A percentile compares a stretch with the other conserved stretches of the same genome.
These are phyloP conservation scores for Pseudanteris insignis DNA, from an alignment of 2,888 invertebrate genomes.

Conservation along the genomic window DNA sequence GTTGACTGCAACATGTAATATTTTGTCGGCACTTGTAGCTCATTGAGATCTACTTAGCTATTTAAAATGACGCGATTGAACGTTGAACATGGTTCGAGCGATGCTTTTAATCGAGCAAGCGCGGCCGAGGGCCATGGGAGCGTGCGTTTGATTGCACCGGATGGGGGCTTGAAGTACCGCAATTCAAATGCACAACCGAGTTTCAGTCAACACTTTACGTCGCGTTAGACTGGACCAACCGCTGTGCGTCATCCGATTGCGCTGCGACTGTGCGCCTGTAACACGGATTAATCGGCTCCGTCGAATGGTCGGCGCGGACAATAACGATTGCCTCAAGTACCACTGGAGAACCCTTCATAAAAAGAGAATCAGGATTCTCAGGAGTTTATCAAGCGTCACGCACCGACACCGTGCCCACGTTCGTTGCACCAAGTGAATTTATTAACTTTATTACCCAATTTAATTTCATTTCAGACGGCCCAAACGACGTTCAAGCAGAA, in stretches of 20 bases:
- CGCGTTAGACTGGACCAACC: slow-evolving; percentile 44
- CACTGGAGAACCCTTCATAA: slow-evolving; percentile 29
- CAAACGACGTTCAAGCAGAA: slow-evolving; percentile 6
- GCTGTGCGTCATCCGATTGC: slow-evolving; percentile 47
- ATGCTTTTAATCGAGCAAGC: slow-evolving; percentile 47
- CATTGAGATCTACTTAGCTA: slow-evolving; percentile 35
- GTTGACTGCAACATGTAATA: slow-evolving; percentile 18
- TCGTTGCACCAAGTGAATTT: slow-evolving; percentile 10
- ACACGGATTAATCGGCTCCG: slow-evolving; percentile 40
- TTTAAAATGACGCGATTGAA: slow-evolving; percentile 38
- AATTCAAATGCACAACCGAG: slow-evolving; percentile 57
- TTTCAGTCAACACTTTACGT: slow-evolving; percentile 46
- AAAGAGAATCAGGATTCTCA: slow-evolving; percentile 39
- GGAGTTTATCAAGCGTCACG: slow-evolving; percentile 21
- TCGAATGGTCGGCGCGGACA: slow-evolving; percentile 39
- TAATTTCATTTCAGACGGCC: slow-evolving; percentile 6
- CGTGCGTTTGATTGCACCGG: slow-evolving; percentile 48
- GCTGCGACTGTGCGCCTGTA: slow-evolving; percentile 34
- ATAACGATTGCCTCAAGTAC: slow-evolving; percentile 40
- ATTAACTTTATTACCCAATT: slow-evolving; percentile 22
- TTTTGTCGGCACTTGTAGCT: slow-evolving; percentile 30
- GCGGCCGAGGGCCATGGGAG: slow-evolving; percentile 40
- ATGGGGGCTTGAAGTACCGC: slow-evolving; percentile 49
- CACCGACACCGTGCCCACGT: slow-evolving; percentile 9
- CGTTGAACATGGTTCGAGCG: slow-evolving; percentile 45